Conservation (phyloP, 2,797 vertebrate species). For the Platyrinchus mystaceus region DNA sequence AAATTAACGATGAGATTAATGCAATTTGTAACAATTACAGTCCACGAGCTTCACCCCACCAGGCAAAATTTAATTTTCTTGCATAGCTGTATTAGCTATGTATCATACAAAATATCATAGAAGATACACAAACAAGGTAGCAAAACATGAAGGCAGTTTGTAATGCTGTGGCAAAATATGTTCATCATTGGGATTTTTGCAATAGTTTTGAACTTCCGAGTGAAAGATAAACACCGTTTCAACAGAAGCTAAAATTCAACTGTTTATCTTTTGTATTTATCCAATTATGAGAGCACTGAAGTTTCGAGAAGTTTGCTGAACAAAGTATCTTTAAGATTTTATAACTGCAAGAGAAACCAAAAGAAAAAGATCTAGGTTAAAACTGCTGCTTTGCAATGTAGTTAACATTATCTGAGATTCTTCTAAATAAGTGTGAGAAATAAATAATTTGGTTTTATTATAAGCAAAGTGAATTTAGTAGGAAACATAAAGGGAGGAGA, state of each 20-base stretch:
- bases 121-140: not conserved
- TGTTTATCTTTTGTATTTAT: not conserved
- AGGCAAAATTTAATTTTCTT: not conserved
- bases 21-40: not conserved
- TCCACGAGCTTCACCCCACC: not conserved
- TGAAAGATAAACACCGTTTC: not conserved
- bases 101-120: fast-evolving
- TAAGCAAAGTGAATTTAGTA: too few relatives aligned
- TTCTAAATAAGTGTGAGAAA: too few relatives aligned
- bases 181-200: not conserved
- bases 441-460: too few relatives aligned
- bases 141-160: not conserved
- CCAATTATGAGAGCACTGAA: fast-evolving
- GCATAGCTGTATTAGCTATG: too few relatives aligned
- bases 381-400: not conserved
- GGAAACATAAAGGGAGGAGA: too few relatives aligned
- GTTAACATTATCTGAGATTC: not conserved
- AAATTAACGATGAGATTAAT: not conserved
- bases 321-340: not conserved
- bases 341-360: not conserved
- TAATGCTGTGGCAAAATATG: not conserved
- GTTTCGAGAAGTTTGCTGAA: not conserved
- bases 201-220: not conserved
- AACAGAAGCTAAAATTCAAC: not conserved
- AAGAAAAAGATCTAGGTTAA: not conserved